A percentile compares a stretch with the other conserved stretches of the same genome.
Conservation (phyloP, 2,113 vertebrate species). For the Lutjanus erythropterus region DNA sequence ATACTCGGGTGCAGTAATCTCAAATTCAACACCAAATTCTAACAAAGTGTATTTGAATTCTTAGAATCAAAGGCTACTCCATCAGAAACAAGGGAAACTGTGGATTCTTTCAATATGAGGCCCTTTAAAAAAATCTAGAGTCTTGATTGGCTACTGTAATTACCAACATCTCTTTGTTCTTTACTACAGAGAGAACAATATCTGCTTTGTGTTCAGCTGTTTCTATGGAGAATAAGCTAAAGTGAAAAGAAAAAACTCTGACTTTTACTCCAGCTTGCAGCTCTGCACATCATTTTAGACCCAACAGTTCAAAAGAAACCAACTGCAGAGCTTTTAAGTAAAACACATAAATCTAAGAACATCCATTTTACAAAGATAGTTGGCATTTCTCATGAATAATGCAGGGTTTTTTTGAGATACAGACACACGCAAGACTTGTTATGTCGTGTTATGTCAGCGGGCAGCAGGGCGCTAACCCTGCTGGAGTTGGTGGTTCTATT, state of each 20-base stretch:
- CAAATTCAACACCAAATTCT: background rate
- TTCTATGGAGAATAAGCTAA: background rate
- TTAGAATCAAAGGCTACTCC: background rate
- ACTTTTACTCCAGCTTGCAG: background rate
- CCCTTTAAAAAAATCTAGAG: background rate
- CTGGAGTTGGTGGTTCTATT: conserved; percentile 18
- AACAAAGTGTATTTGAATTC: background rate
- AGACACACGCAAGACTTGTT: background rate
- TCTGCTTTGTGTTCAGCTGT: background rate
- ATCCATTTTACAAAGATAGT: conserved; percentile 9
- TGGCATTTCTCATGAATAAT: conserved; percentile 40
- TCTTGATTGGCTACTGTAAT: background rate
- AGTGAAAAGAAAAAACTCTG: background rate
- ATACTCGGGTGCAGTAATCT: background rate
- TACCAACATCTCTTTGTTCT: background rate
- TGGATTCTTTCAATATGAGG: background rate
- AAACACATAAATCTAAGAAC: conserved; percentile 9
- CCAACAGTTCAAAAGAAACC: background rate
- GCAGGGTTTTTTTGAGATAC: background rate
- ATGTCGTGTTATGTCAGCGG: background rate
- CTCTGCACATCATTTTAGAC: background rate
- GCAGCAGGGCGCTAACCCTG: conserved; percentile 15
- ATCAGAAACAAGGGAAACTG: background rate
- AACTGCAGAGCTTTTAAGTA: background rate
- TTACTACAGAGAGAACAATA: background rate